Base-by-base conservation (phyloP, 2,797 vertebrate species). In the Enteromius radiatus region DNA sequence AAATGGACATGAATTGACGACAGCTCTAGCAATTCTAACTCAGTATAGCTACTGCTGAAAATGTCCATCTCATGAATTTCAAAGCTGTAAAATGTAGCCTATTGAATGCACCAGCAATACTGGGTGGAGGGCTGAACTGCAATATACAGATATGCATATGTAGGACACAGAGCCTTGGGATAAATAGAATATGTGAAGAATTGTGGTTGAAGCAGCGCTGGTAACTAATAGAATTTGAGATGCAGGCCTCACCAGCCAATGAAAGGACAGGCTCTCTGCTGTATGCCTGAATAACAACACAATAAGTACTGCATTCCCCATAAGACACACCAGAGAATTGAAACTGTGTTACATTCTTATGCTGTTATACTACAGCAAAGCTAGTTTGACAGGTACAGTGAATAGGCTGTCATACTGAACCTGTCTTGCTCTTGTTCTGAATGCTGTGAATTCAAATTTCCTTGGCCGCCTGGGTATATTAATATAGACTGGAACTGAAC, bases 161-260 rank as follows among this genome's bases (percentile, higher is more conserved):
- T 80, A 84, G 38, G 71, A 73, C 82, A 86, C 70, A 26, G 28
- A 26, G 76, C 67, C 70, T 69, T 86, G 74, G n/a, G 82, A 69
- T 73, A 76, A 84, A 84, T 64, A 69, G 59, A 80, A 73, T 31
- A 77, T 80, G 28, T 67, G 76, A 38, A 67, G 15, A 52, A 47
- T 47, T 17, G 11, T 43, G 3, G 75, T 68, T 38, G 65, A 78
- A 77, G 56, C 43, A 75, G 36, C 26, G 9, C 41, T 33, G 74
- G 63, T 75, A 79, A 84, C 33, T 85, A 77, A 84, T 68, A 75
- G 73, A 84, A 45, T 81, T 71, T 71, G 59, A 84, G 47, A 86
- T 82, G 65, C 38, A 49, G 56, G 70, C 33, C 33, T 63, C 23
- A 77, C 17, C 64, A 59, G 36, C 65, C 74, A 76, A 59, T 76